Evolutionary conservation across 2,888 invertebrate species (phyloP).

Genomic region (Heliconius sara): DNA sequence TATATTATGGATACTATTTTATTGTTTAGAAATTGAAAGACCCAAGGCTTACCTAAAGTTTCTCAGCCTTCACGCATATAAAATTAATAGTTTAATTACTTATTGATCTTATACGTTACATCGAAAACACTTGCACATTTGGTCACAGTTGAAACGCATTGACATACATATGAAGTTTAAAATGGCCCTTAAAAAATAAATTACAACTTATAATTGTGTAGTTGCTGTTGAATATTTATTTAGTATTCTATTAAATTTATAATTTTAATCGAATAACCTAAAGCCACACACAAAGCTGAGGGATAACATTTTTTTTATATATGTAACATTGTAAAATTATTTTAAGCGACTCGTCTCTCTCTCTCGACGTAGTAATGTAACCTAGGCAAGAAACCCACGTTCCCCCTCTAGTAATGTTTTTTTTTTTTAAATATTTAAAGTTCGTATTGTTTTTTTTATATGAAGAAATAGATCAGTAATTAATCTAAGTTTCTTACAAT

Average conservation of each 20-base stretch:
- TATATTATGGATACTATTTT: background rate
- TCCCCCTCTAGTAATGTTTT: background rate
- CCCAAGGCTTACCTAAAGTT: slow-evolving; percentile 3
- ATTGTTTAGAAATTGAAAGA: slow-evolving; percentile 27
- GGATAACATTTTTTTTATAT: too few species aligned
- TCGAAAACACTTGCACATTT: background rate
- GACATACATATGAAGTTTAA: slow-evolving; percentile 5
- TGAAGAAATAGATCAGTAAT: too few species aligned
- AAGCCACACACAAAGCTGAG: too few species aligned
- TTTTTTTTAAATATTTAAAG: background rate
- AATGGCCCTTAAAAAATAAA: background rate
- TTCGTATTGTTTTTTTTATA: background rate
- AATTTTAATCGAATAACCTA: too few species aligned
- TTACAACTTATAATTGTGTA: background rate
- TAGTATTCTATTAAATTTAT: too few species aligned
- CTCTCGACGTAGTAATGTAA: too few species aligned
- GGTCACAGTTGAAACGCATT: slow-evolving; percentile 9
- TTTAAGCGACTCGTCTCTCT: too few species aligned
- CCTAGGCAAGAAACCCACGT: too few species aligned
- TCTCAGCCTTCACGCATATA: slow-evolving; percentile 27
- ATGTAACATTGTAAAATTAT: too few species aligned
- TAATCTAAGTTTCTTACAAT: background rate
- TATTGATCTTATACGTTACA: slow-evolving; percentile 26
- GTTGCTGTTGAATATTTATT: too few species aligned
- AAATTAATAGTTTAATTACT: slow-evolving; percentile 26